Evolutionary conservation across 2,888 invertebrate genomes (phyloP).

Genomic region (Teleiodes luculella): DNA sequence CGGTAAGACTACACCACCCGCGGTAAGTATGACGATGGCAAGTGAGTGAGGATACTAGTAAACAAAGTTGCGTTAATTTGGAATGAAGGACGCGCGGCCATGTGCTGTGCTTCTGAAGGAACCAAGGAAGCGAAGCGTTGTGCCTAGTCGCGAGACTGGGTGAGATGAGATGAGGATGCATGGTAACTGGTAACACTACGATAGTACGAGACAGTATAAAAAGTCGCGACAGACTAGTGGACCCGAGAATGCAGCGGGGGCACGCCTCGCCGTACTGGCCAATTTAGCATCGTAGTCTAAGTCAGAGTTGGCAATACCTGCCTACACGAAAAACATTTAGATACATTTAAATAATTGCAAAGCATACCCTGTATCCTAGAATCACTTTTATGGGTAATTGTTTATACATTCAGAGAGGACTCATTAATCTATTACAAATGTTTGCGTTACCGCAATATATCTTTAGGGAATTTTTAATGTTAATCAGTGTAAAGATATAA

Average conservation of each 20-base stretch:
- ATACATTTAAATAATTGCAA: slow-evolving; percentile 91
- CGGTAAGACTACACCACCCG: slow-evolving; percentile 26
- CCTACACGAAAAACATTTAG: slow-evolving; percentile 78
- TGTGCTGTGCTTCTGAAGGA: slow-evolving; percentile 28
- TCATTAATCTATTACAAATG: slow-evolving; percentile 68
- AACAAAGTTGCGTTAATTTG: slow-evolving; percentile 40
- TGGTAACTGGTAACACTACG: slow-evolving; percentile 56
- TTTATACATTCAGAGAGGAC: slow-evolving; percentile 74
- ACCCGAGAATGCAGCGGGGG: slow-evolving; percentile 61
- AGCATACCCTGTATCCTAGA: slow-evolving; percentile 97
- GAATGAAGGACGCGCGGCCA: slow-evolving; percentile 36
- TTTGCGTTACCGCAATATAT: slow-evolving; percentile 69
- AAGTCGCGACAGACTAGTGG: slow-evolving; percentile 73
- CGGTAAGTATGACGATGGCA: slow-evolving; percentile 39
- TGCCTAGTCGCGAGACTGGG: slow-evolving; percentile 38
- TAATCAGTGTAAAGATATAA: slow-evolving; percentile 70
- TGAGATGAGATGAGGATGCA: slow-evolving; percentile 50
- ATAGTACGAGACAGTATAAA: slow-evolving; percentile 70
- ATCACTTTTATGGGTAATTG: slow-evolving; percentile 84
- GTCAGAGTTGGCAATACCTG: slow-evolving; percentile 60
- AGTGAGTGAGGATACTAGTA: slow-evolving; percentile 62
- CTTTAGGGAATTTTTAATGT: slow-evolving; percentile 62
- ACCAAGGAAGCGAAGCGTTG: slow-evolving; percentile 48
- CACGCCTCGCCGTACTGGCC: slow-evolving; percentile 43
- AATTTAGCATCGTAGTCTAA: slow-evolving; percentile 44